Base-by-base conservation (phyloP, 2,888 invertebrate genomes). In the Mechanitis mazaeus region DNA sequence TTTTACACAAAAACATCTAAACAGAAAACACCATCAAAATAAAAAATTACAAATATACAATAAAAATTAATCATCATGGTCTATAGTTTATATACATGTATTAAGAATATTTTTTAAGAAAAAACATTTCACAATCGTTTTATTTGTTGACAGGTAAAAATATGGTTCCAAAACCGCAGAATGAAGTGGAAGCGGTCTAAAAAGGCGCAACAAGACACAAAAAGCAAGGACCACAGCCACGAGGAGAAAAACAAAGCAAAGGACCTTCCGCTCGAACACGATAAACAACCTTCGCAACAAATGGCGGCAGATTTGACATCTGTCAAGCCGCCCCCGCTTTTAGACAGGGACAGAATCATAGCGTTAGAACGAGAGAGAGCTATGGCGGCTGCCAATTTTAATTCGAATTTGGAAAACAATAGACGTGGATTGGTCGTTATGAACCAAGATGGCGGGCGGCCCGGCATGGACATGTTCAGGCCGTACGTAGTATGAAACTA, bases 131-230 rank as follows among this genome's bases (percentile, higher is more conserved):
- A 45, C 20, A 45, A 9, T 31, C 28, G 28, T 33, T 56, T 64
- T 69, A 59, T 73, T 77, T 80, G 68, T 72, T 75, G 75, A 11
- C 92, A 98, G 96, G 98, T 98, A 67, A 98, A 98, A 92, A 98
- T 98, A 75, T 98, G 98, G 98, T 99, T 99, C 86, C 98, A 99
- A 92, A 98, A 98, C 84, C 93, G 98, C 57, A 93, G 98, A 73
- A 98, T 98, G 98, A 98, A 98, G 82, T 98, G 98, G 98, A 99
- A 99, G 83, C 91, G 99, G 11, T 98, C 97, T 69, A 98, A 98
- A 92, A 98, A 98, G 77, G 97, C 97, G 0, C 97, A 97, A 80
- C 96, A 96, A 71, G 97, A 97, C 84, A 94, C 96, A 38, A 95
- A 95, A 85, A 76, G 69, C 55, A 92, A 92, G 60, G 89, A 90